phyloP scores from a whole-genome alignment of 2,797 vertebrate genomes.

The Fundulus diaphanus region DNA sequence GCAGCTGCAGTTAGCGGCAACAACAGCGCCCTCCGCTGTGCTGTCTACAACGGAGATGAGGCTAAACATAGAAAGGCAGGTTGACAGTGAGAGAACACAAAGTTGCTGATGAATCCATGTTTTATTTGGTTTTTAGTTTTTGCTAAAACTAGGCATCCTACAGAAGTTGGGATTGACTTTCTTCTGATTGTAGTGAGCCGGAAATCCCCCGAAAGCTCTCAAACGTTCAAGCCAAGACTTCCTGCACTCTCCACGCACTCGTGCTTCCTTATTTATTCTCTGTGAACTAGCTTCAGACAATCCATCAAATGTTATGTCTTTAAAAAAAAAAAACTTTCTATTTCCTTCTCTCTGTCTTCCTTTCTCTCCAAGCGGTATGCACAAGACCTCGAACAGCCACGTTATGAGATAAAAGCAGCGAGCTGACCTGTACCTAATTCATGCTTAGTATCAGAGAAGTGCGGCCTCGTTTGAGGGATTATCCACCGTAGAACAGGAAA shows the following conservation, averaged over 20 bases:
- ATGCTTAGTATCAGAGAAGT: constrained; percentile 70
- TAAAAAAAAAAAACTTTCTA: constrained; percentile 16
- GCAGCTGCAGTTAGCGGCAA: too few species aligned
- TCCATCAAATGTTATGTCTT: constrained; percentile 12
- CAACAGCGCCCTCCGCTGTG: too few species aligned
- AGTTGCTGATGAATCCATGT: background rate
- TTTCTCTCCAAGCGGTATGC: constrained; percentile 47
- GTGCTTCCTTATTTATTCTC: constrained; percentile 18
- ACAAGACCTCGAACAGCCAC: constrained; percentile 68
- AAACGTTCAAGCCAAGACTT: background rate
- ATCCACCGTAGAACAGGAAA: constrained; percentile 82
- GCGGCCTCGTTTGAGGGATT: constrained; percentile 73
- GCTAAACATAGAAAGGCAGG: background rate
- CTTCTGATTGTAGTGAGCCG: background rate
- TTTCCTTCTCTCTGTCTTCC: constrained; percentile 52
- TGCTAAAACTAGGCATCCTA: background rate
- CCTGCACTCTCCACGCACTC: constrained; percentile 26
- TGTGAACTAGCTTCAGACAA: constrained; percentile 43
- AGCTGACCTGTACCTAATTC: constrained; percentile 73
- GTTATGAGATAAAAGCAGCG: constrained; percentile 71
- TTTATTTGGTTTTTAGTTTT: background rate
- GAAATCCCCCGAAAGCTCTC: background rate
- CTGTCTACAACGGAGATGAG: background rate
- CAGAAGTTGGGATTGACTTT: background rate
- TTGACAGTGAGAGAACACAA: background rate